Base-by-base conservation (phyloP, 64 coral and sea anemone genomes). In the Pachyseris speciosa region DNA sequence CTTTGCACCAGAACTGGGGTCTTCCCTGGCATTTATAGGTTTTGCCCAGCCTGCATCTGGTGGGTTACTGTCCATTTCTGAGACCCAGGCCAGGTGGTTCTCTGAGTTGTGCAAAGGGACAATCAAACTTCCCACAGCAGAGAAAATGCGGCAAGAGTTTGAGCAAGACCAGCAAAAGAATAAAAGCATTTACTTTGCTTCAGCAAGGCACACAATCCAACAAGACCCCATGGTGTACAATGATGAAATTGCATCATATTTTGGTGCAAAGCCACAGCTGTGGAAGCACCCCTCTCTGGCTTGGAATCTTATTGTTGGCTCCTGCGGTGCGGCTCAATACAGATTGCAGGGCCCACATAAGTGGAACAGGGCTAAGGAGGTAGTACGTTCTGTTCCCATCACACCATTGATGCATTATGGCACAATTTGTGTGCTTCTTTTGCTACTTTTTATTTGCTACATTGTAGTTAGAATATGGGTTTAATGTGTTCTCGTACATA, bases 331-430 rank as follows among this genome's bases (percentile, higher is more conserved):
- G 31, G 88, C 88, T 1, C 94, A 95, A 64, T 95, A 88, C 80
- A 85, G 94, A 0, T 37, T 95, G 11, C 94, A 95, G 11, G 94
- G 94, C 11, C 94, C 88, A 44, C 94, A 95, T 73, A 86, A 39
- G 40, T 95, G 94, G 94, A 22, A 42, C 25, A 83, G 69, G 47
- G 94, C 94, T 29, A 78, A 91, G 26, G 69, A 91, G 20, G 41
- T 91, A n/a, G 94, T 95, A 13, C 52, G 27, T 22, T 57, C 33
- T 72, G 87, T 90, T 67, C 88, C 81, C 67, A 40, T 91, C 37
- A 95, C 94, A 44, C 94, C 94, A 26, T 67, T 95, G 63, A 91
- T 95, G 88, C 88, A 95, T 41, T 95, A 91, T 91, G 88, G 88
- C 0, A 52, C 57, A 29, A 33, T 84, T 15, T 2, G 81, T 24